These are phyloP conservation scores for Pseudomyrmex concolor DNA, from an alignment of 1,140 invertebrate genomes.

Conservation along the genomic window DNA sequence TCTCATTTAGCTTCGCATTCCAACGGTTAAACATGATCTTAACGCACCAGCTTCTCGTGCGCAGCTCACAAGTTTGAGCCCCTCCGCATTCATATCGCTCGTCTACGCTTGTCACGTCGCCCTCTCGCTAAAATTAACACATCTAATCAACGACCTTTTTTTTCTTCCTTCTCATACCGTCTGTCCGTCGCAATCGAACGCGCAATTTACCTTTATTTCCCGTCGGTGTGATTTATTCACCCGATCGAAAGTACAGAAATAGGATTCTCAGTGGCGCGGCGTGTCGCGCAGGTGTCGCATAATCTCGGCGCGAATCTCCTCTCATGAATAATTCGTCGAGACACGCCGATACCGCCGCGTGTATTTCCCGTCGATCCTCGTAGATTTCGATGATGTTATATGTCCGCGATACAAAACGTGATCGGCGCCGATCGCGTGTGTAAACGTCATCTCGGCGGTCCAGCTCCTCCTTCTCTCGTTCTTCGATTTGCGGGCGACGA, in stretches of 20 bases:
- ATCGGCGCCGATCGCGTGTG: slow-evolving; percentile 62
- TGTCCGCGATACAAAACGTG: slow-evolving; percentile 18
- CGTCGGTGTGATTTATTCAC: slow-evolving; percentile 55
- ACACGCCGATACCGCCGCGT: slow-evolving; percentile 50
- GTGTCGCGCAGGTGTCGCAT: slow-evolving; percentile 65
- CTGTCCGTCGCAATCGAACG: not conserved
- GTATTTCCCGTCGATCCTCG: slow-evolving; percentile 42
- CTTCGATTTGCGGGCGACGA: slow-evolving; percentile 22
- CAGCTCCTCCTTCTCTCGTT: not conserved
- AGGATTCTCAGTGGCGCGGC: slow-evolving; percentile 58
- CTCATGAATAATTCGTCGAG: slow-evolving; percentile 72
- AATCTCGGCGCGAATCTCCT: slow-evolving; percentile 69
- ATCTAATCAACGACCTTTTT: slow-evolving; percentile 33
- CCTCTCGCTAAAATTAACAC: not conserved
- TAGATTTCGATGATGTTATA: slow-evolving; percentile 55
- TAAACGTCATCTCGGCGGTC: slow-evolving; percentile 48
- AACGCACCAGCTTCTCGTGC: not conserved
- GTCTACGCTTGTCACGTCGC: not conserved
- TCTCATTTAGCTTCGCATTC: not conserved
- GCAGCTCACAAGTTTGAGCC: not conserved
- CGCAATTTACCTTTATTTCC: slow-evolving; percentile 28
- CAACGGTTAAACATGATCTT: slow-evolving; percentile 8
- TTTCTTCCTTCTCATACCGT: no score
- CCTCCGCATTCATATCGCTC: not conserved
- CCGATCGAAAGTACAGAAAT: slow-evolving; percentile 58